phyloP scores from a whole-genome alignment of 2,797 vertebrate genomes.

The Lithobates sylvaticus region DNA sequence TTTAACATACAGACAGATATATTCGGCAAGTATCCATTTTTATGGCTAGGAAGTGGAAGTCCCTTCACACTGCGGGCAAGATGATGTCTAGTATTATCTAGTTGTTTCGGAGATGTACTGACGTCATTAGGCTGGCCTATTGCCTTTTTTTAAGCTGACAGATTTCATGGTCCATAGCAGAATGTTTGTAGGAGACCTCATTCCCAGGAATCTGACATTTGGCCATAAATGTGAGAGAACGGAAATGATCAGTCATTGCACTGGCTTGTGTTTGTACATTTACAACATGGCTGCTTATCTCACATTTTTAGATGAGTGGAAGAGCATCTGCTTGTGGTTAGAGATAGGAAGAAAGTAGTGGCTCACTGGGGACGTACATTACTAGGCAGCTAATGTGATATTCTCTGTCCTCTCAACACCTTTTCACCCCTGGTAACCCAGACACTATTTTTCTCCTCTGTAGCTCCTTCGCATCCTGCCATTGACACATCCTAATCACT shows the following conservation, averaged over 20 bases:
- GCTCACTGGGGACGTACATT: slow-evolving; percentile 54
- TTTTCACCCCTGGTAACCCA: slow-evolving; percentile 36
- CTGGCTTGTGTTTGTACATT: not conserved
- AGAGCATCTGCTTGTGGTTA: slow-evolving; percentile 59
- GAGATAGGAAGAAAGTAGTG: slow-evolving; percentile 52
- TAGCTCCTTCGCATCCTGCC: slow-evolving; percentile 17
- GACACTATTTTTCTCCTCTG: slow-evolving; percentile 28
- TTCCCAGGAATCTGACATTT: not conserved
- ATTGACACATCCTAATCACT: slow-evolving; percentile 26
- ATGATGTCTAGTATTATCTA: not conserved
- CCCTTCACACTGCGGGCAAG: not conserved
- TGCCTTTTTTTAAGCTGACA: not conserved
- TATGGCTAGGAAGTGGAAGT: not conserved
- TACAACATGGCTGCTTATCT: slow-evolving; percentile 44
- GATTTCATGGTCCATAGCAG: too few relatives aligned
- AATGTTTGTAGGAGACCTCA: not conserved
- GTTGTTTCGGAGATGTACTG: not conserved
- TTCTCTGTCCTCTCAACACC: slow-evolving; percentile 49
- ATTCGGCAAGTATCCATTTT: not conserved
- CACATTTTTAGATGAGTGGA: slow-evolving; percentile 12
- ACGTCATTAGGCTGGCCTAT: not conserved
- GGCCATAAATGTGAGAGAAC: not conserved
- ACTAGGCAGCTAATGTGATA: slow-evolving; percentile 55
- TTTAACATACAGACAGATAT: not conserved
- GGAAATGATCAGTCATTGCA: not conserved